Percentiles rank a stretch among this genome's conserved stretches.
Conservation (phyloP, 1,140 invertebrate species). For the Zelostemma sp. region DNA sequence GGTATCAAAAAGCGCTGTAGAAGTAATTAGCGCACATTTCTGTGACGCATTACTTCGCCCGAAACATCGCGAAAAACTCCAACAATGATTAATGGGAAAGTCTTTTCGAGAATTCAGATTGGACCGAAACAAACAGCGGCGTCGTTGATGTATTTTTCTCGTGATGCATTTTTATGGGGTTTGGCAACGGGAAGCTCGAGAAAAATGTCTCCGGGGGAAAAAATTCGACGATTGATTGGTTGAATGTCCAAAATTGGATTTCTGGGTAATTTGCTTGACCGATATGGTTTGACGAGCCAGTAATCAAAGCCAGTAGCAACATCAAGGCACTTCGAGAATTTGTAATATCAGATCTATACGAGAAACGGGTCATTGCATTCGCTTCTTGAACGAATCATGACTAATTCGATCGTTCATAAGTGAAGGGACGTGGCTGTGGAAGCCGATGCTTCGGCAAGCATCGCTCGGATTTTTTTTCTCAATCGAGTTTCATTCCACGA, state of each 20-base stretch:
- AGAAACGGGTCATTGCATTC: slow-evolving; percentile 19
- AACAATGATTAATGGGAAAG: too few relatives aligned
- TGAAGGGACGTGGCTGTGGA: too few relatives aligned
- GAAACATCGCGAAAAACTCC: slow-evolving; percentile 12
- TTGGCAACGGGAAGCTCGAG: slow-evolving; percentile 1
- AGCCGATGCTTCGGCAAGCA: too few relatives aligned
- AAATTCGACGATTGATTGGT: slow-evolving; percentile 27
- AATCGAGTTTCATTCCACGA: too few relatives aligned
- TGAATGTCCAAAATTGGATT: slow-evolving; percentile 28
- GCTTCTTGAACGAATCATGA: too few relatives aligned
- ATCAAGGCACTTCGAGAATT: slow-evolving; percentile 38
- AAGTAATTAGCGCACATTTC: slow-evolving; percentile 39
- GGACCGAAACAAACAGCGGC: too few relatives aligned
- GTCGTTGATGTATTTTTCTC: slow-evolving; percentile 3
- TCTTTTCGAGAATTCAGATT: not conserved
- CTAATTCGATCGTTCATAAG: too few relatives aligned
- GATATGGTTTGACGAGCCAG: slow-evolving; percentile 32
- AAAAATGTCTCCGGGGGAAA: not conserved
- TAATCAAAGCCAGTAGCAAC: slow-evolving; percentile 29
- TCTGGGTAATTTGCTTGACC: slow-evolving; percentile 31
- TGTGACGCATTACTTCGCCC: too few relatives aligned
- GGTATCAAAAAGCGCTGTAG: slow-evolving; percentile 24
- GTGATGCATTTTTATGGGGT: not conserved
- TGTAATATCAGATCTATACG: slow-evolving; percentile 23
- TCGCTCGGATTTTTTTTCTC: too few relatives aligned